Evolutionary conservation across 1,140 invertebrate genomes (phyloP), one percentile per base, ranked within the genome.

Genomic region (Brachionus asplanchnoidis): DNA sequence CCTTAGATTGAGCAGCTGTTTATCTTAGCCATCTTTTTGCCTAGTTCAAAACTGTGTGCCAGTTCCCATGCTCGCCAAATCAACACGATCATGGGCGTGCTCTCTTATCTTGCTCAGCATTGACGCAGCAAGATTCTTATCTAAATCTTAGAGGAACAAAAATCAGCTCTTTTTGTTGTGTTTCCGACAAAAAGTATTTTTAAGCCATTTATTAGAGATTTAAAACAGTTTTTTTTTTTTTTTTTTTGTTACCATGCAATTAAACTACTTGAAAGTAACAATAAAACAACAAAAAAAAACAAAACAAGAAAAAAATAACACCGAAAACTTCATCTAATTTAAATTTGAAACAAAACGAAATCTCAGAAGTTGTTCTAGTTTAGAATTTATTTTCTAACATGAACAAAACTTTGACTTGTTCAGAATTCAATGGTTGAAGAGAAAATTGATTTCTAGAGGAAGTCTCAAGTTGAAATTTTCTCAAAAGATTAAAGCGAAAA

Each of bases 261-360:
- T 73, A 73, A 73, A 73, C 68, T 73, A 73, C 36, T 73, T 73
- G 36, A 73, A 73, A 40, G n/a, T 40, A 73, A 40, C 32, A 73
- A 20, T 11, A 3, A 32, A 32, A 32, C n/a, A n/a, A n/a, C n/a
- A 32, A 32, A 32, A 32, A 32, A 32, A 32, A 32, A 32, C 3
- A 32, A 32, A 32, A 32, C 28, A 32, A 32, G 28, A 32, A 32
- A 40, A 44, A 42, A 40, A 40, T 42, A 73, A 40, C 40, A 40
- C 32, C 68, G 17, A 42, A 32, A 32, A 73, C 40, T 40, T 73
- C 68, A 42, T 73, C 17, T 40, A 36, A 20, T 73, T 36, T 40
- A 42, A 73, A 42, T 40, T 40, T 40, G 36, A 73, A 40, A 73
- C 68, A 42, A 73, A 73, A 44, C 32, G 32, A 68, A 68, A 56